Evolutionary conservation across 2,888 invertebrate species (phyloP).

Genomic region (Dorcus parallelipipedus): DNA sequence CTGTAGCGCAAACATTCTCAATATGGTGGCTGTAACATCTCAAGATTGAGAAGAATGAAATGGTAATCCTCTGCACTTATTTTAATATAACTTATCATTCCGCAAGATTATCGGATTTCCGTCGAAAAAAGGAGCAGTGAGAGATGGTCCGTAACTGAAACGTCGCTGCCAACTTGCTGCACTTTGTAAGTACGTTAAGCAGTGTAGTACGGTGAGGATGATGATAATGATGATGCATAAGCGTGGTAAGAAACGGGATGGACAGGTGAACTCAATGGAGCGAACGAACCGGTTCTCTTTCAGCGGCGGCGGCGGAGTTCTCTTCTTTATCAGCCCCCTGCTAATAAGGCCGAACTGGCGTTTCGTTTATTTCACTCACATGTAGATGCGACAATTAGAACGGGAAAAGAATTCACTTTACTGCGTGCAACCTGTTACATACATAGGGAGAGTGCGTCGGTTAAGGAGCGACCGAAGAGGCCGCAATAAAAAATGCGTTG

Average conservation of each 20-base stretch:
- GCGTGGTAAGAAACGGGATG: neutral
- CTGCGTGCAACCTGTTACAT: neutral
- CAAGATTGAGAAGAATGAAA: too few species aligned
- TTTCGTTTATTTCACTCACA: neutral
- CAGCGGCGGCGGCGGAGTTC: neutral
- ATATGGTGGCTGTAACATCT: too few species aligned
- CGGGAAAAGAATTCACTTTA: neutral
- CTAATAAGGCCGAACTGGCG: neutral
- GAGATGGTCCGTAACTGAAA: neutral
- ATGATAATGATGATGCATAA: neutral
- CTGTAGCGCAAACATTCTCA: too few species aligned
- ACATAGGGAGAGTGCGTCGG: neutral
- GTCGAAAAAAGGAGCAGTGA: too few species aligned
- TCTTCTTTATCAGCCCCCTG: neutral
- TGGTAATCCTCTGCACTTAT: too few species aligned
- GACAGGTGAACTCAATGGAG: neutral
- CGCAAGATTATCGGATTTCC: too few species aligned
- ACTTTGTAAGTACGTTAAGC: neutral
- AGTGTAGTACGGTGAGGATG: too few species aligned
- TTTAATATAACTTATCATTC: too few species aligned
- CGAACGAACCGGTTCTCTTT: neutral
- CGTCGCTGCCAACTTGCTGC: neutral
- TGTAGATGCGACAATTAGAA: neutral
- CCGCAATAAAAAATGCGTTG: neutral
- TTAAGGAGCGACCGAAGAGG: neutral